A percentile compares a stretch with the other conserved stretches of the same genome.
These are phyloP conservation scores for Flabesymbios commensalis DNA, from an alignment of 2,888 invertebrate species.

Conservation along the genomic window DNA sequence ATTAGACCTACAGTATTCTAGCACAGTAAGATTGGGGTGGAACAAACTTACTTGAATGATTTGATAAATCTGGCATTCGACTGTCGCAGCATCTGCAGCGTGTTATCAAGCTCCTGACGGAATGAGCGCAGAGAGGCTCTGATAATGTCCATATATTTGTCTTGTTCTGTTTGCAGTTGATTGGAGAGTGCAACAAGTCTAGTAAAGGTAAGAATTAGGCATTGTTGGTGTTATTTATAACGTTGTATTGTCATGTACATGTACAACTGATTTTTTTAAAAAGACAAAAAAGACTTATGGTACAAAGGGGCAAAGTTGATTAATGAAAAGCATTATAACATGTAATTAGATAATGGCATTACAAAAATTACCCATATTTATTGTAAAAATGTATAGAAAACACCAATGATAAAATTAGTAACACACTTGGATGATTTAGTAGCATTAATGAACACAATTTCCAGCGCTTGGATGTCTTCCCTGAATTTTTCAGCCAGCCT, in stretches of 20 bases:
- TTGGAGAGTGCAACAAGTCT: constrained; percentile 56
- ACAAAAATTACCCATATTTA: no score
- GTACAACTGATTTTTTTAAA: no score
- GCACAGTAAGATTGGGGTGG: background rate
- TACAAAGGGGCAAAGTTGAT: no score
- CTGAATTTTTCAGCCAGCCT: constrained; percentile 50
- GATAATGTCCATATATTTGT: constrained; percentile 58
- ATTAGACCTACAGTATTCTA: background rate
- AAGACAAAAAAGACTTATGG: no score
- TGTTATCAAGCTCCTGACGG: constrained; percentile 57
- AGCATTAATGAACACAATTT: constrained; percentile 56
- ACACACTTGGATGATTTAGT: constrained; percentile 57
- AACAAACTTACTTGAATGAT: constrained; percentile 56
- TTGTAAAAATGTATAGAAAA: no score
- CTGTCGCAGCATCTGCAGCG: constrained; percentile 57
- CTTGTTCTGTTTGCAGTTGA: constrained; percentile 53
- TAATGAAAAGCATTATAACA: no score
- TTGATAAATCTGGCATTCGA: constrained; percentile 60
- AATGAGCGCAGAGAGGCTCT: constrained; percentile 56
- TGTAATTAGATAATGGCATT: no score
- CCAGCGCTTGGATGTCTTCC: constrained; percentile 53
- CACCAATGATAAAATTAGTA: no score
- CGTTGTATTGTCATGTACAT: no score
- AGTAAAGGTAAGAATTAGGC: no score
- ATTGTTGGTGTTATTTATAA: background rate